Percentiles rank a stretch among this genome's conserved stretches.
Evolutionary conservation across 2,888 invertebrate genomes (phyloP).

Genomic region (Amiota communis): DNA sequence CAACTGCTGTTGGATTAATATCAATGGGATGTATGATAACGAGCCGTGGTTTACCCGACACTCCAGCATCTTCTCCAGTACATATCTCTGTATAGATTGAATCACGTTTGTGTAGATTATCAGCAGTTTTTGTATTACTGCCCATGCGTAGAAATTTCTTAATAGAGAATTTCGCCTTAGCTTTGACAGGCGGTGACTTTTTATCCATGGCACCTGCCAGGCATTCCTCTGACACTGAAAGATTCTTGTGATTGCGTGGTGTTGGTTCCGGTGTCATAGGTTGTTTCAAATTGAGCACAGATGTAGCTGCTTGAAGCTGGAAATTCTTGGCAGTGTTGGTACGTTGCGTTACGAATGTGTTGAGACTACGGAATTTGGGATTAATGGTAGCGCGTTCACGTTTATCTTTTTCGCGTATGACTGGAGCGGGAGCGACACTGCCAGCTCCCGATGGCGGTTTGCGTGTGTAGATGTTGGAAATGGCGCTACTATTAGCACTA

Average conservation of each 20-base stretch:
- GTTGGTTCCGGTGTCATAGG: slow-evolving; percentile 78
- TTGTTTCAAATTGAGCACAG: slow-evolving; percentile 65
- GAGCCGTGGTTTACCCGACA: slow-evolving; percentile 79
- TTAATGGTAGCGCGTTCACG: slow-evolving; percentile 80
- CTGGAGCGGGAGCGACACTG: slow-evolving; percentile 78
- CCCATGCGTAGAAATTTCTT: slow-evolving; percentile 89
- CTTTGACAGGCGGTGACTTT: slow-evolving; percentile 72
- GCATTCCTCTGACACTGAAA: slow-evolving; percentile 85
- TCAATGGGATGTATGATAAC: slow-evolving; percentile 93
- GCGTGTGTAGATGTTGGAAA: slow-evolving; percentile 50
- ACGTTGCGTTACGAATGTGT: slow-evolving; percentile 72
- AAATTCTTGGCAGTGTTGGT: slow-evolving; percentile 69
- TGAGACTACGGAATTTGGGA: slow-evolving; percentile 77
- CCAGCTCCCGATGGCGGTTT: slow-evolving; percentile 47
- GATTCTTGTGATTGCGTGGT: slow-evolving; percentile 78
- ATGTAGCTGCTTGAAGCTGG: slow-evolving; percentile 65
- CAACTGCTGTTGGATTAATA: slow-evolving; percentile 85
- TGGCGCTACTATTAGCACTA: neutral
- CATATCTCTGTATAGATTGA: slow-evolving; percentile 73
- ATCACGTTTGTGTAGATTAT: slow-evolving; percentile 71
- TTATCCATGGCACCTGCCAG: slow-evolving; percentile 68
- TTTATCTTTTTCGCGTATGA: slow-evolving; percentile 84
- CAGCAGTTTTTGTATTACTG: slow-evolving; percentile 79
- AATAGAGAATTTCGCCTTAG: slow-evolving; percentile 85
- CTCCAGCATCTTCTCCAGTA: slow-evolving; percentile 69